A percentile compares a stretch with the other conserved stretches of the same genome.
phyloP scores from a whole-genome alignment of 1,140 invertebrate species.

The Drosophila lini region DNA sequence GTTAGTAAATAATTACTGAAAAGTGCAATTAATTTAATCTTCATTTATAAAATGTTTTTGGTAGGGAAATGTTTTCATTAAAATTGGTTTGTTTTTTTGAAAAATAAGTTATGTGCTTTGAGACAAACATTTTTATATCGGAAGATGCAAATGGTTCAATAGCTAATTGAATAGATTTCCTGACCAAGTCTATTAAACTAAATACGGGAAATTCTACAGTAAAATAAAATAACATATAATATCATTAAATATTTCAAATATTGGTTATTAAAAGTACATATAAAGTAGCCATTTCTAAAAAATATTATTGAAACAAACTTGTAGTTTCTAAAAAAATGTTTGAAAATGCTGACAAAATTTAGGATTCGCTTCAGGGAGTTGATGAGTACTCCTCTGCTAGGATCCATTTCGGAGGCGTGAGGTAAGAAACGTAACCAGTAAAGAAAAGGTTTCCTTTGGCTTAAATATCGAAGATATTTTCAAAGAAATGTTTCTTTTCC shows the following conservation, averaged over 20 bases:
- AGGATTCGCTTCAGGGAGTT: neutral
- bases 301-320: no score
- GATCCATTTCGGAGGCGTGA: neutral
- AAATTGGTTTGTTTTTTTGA: no score
- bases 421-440: neutral
- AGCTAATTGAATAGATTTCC: no score
- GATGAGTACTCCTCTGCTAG: neutral
- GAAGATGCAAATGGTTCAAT: no score
- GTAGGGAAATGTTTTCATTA: neutral
- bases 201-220: no score
- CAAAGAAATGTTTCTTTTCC: no score
- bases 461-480: neutral
- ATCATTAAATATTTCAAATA: neutral
- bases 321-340: no score
- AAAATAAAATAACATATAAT: no score
- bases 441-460: neutral
- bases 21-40: no score
- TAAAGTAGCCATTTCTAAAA: neutral
- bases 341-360: no score
- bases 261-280: neutral
- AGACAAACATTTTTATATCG: neutral
- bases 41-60: no score
- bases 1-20: constrained; percentile 1
- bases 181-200: no score
- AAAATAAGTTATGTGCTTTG: neutral